phyloP scores from a whole-genome alignment of 2,797 vertebrate genomes.

The Heteromormyrus szaboi region DNA sequence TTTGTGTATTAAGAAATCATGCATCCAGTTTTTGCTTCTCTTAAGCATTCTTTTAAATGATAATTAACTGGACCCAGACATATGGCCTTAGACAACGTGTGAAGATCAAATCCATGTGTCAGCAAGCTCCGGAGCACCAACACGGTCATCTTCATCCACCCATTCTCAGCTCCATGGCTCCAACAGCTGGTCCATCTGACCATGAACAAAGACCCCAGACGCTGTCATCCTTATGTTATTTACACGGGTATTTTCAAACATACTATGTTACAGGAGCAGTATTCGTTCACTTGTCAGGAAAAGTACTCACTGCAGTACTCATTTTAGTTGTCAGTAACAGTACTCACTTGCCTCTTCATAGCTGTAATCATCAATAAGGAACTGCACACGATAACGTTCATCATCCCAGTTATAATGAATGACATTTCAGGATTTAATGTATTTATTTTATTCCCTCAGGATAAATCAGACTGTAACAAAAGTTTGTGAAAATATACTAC shows the following conservation, averaged over 20 bases:
- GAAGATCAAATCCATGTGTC: neutral
- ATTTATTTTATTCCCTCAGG: neutral
- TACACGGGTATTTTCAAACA: neutral
- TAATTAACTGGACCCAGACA: neutral
- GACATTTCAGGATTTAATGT: neutral
- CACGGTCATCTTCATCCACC: neutral
- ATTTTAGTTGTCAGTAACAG: neutral
- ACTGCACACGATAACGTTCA: neutral
- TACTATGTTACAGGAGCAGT: neutral
- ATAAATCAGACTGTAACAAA: neutral
- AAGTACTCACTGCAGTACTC: neutral
- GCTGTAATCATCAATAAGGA: neutral
- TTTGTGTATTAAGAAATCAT: neutral
- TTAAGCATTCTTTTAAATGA: neutral
- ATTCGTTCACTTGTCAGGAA: neutral
- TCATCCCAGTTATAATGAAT: neutral
- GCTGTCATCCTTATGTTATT: neutral
- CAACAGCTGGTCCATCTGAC: neutral
- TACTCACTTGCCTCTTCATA: neutral
- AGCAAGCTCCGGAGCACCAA: neutral
- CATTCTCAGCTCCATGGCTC: neutral
- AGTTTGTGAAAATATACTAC: neutral
- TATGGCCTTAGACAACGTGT: neutral
- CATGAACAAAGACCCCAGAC: neutral
- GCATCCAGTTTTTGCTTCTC: neutral